Evolutionary conservation across 1,140 invertebrate species (phyloP), one percentile per base, ranked within the genome.

Genomic region (Platyura marginata): DNA sequence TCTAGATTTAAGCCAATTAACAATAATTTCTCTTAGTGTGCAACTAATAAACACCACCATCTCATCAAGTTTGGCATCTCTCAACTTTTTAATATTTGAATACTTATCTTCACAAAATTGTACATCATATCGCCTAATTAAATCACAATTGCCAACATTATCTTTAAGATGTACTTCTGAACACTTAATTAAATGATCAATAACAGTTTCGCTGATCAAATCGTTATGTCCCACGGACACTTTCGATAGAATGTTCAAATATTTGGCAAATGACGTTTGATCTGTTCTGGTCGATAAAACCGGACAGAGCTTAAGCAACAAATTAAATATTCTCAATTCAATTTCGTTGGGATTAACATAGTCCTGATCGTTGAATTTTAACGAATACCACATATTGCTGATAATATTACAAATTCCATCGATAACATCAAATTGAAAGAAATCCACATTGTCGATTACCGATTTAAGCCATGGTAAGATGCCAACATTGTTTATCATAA

Each of bases 401-500:
- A 59, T 13, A 20, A 59, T 59, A 44, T 49, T 60, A 13, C 61
- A 57, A 18, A 60, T 33, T 20, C 54, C 58, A 40, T 61, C 56
- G 19, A 61, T 60, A 25, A 56, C 47, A 42, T 61, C 58, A 16
- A 61, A 61, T 16, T 60, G 55, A 51, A 55, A 52, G 40, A 59
- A 61, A 40, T 61, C 52, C 1, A 52, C 49, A 21, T 54, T 47
- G 3, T 50, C 46, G 4, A 60, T 47, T 21, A 56, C 46, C 8
- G 48, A 45, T 41, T 59, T 56, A 15, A 81, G 47, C 76, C 75
- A 79, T 5, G 71, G 62, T 21, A 80, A 45, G 2, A 81, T 48
- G n/a, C 69, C 72, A 46, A 74, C 70, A 46, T 69, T 67, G 46
- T 71, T 68, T 3, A 71, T 59, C 40, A 82, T 61, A 41, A 77